Evolutionary conservation across 2,797 vertebrate genomes (phyloP).

Genomic region (Acipenser oxyrinchus): DNA sequence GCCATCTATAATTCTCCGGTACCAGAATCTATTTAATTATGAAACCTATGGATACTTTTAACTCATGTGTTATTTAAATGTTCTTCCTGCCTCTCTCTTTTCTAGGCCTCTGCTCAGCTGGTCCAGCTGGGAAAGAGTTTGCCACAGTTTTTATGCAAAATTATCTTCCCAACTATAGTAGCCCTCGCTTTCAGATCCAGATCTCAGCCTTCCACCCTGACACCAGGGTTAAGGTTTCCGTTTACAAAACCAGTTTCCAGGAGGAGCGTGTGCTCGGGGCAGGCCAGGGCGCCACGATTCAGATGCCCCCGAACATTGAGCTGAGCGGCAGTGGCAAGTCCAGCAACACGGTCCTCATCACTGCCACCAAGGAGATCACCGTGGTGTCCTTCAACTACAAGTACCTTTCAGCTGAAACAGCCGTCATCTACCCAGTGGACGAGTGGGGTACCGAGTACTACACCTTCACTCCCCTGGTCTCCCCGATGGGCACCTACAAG

Average conservation of each 20-base stretch:
- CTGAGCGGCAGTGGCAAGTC: slow-evolving; percentile 28
- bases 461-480: slow-evolving; percentile 45
- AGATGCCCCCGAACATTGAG: slow-evolving; percentile 44
- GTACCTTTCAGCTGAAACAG: slow-evolving; percentile 43
- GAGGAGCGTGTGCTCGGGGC: slow-evolving; percentile 33
- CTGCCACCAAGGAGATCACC: slow-evolving; percentile 42
- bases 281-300: slow-evolving; percentile 33
- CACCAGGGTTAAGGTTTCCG: slow-evolving; percentile 44
- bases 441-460: slow-evolving; percentile 60
- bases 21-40: background rate
- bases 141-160: slow-evolving; percentile 63
- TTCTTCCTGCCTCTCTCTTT: slow-evolving; percentile 16
- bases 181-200: slow-evolving; percentile 34
- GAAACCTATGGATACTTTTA: slow-evolving; percentile 10
- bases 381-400: slow-evolving; percentile 53
- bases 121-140: slow-evolving; percentile 50
- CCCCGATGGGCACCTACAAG: slow-evolving; percentile 22
- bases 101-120: slow-evolving; percentile 32
- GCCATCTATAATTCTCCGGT: background rate
- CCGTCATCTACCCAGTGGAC: slow-evolving; percentile 45
- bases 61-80: slow-evolving; percentile 13
- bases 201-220: slow-evolving; percentile 41
- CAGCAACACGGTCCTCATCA: slow-evolving; percentile 40
- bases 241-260: slow-evolving; percentile 35
- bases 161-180: slow-evolving; percentile 14